These are phyloP conservation scores for Dicycla oo DNA, from an alignment of 2,888 invertebrate species.

Conservation along the genomic window DNA sequence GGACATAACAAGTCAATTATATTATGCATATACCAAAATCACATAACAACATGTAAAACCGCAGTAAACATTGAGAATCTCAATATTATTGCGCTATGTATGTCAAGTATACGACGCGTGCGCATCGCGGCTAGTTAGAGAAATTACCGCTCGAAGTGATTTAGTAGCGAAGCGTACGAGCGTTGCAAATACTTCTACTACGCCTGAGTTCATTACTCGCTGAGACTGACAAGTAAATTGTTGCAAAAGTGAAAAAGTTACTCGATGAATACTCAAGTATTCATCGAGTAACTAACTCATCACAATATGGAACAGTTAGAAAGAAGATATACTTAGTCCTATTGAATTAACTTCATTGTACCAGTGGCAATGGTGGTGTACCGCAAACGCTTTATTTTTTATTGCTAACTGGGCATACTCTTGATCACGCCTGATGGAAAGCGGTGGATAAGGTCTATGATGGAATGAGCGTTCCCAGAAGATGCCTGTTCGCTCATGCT, in stretches of 20 bases:
- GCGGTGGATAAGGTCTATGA: no score
- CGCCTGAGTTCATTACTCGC: conserved; percentile 41
- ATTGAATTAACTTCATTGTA: background rate
- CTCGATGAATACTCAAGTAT: background rate
- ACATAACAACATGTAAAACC: conserved; percentile 39
- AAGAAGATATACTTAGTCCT: no score
- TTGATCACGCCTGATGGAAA: no score
- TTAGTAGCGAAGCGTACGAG: conserved; percentile 49
- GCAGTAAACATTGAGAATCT: conserved; percentile 56
- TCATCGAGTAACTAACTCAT: no score
- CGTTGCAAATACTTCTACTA: conserved; percentile 40
- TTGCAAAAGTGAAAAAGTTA: conserved; percentile 49
- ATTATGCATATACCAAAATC: conserved; percentile 29
- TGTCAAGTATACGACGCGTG: conserved; percentile 64
- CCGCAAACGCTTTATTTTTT: no score
- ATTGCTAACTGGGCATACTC: no score
- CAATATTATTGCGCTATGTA: conserved; percentile 51
- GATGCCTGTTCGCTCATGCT: no score
- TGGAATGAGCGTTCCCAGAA: no score
- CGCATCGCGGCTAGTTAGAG: conserved; percentile 56
- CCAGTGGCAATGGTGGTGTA: no score
- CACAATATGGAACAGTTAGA: background rate
- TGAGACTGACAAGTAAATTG: conserved; percentile 46
- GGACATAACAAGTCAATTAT: conserved; percentile 15
- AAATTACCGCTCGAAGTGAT: conserved; percentile 63